These are phyloP conservation scores for Oxyteleia sp. DNA, from an alignment of 2,888 invertebrate species.

Conservation along the genomic window DNA sequence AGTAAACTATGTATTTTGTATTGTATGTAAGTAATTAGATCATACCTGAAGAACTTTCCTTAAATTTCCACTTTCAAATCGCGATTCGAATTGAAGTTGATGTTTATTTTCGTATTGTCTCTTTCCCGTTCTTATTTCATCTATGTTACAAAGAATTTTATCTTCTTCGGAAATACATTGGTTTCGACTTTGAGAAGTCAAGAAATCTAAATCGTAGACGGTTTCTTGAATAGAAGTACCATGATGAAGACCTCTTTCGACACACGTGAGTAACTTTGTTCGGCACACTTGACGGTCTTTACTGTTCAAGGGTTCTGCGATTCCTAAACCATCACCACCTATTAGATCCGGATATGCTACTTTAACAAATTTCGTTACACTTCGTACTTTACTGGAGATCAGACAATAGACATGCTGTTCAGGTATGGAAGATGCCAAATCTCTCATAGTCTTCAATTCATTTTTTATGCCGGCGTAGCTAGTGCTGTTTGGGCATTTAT, in stretches of 20 bases:
- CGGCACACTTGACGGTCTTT: conserved; percentile 89
- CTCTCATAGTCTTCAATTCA: conserved; percentile 71
- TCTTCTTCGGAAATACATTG: conserved; percentile 45
- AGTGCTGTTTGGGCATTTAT: background rate
- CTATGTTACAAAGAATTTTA: conserved; percentile 79
- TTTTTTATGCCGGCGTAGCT: conserved; percentile 16
- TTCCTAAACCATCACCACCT: conserved; percentile 89
- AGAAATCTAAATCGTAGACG: conserved; percentile 91
- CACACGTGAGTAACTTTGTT: conserved; percentile 90
- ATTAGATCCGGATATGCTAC: conserved; percentile 93
- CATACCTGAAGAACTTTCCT: conserved; percentile 93
- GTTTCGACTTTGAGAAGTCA: conserved; percentile 79
- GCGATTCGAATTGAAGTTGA: conserved; percentile 92
- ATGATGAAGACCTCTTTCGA: conserved; percentile 91
- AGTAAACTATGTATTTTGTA: no score
- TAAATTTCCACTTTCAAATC: conserved; percentile 96
- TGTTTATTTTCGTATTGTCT: conserved; percentile 81
- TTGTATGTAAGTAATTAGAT: background rate
- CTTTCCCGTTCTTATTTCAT: conserved; percentile 80
- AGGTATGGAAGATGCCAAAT: conserved; percentile 55
- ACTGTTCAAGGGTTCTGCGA: conserved; percentile 90
- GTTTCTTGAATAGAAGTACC: conserved; percentile 90
- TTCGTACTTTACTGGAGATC: conserved; percentile 89
- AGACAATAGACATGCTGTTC: conserved; percentile 88
- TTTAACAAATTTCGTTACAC: conserved; percentile 92